Evolutionary conservation across 2,888 invertebrate species (phyloP).

Genomic region (Scaptomyza tumidula): DNA sequence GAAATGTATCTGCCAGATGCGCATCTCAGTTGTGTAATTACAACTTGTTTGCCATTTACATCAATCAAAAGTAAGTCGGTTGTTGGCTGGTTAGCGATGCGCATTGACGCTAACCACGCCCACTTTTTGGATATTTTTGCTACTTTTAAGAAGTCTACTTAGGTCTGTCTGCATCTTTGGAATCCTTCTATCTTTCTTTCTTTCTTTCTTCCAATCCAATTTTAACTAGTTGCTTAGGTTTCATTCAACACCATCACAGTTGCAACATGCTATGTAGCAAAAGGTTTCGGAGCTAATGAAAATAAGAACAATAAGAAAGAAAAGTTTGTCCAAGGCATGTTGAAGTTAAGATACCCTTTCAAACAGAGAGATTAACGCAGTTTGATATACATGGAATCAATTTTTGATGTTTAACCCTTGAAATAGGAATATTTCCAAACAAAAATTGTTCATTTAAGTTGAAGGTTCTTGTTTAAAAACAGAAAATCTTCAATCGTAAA

Average conservation of each 20-base stretch:
- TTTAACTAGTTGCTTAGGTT: background rate
- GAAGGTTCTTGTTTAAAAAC: no score
- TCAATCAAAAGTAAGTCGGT: conserved; percentile 59
- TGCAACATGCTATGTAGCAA: background rate
- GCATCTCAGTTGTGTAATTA: conserved; percentile 60
- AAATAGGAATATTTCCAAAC: no score
- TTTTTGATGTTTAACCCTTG: no score
- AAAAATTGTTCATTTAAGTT: no score
- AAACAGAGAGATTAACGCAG: no score
- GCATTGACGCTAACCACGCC: conserved; percentile 35
- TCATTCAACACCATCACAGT: background rate
- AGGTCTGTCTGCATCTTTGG: no score
- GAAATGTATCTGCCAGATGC: conserved; percentile 54
- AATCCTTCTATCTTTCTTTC: background rate
- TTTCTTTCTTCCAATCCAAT: background rate
- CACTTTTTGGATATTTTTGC: conserved; percentile 2
- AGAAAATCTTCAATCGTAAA: no score
- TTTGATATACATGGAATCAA: no score
- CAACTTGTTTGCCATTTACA: conserved; percentile 71
- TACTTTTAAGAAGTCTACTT: background rate
- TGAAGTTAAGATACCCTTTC: no score
- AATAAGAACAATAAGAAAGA: no score
- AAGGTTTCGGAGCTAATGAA: no score
- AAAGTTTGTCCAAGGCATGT: no score
- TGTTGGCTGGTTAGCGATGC: conserved; percentile 50